Percentiles rank a stretch among this genome's conserved stretches.
Conservation (phyloP, 2,797 vertebrate species). For the Capromys pilorides region DNA sequence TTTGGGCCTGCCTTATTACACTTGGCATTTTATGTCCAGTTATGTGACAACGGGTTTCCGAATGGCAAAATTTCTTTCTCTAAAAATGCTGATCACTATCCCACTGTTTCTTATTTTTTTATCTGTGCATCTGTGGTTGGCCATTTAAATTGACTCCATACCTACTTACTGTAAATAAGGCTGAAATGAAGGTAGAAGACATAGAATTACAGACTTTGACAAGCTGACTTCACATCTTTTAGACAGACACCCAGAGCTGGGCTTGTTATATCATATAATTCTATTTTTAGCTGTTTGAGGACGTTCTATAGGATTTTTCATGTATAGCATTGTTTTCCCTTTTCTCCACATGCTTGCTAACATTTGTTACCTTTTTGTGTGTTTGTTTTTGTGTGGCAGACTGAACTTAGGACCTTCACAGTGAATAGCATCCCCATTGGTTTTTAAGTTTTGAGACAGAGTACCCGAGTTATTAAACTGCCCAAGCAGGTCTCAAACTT, state of each 20-base stretch:
- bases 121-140: not conserved
- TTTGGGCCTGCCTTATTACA: not conserved
- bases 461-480: not conserved
- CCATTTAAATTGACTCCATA: not conserved
- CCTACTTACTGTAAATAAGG: not conserved
- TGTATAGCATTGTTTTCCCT: not conserved
- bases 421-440: not conserved
- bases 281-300: not conserved
- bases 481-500: not conserved
- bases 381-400: not conserved
- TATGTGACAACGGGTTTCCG: no score
- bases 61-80: not conserved
- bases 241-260: not conserved
- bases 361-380: not conserved
- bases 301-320: not conserved
- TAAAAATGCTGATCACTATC: not conserved
- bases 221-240: not conserved
- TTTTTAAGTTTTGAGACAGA: not conserved
- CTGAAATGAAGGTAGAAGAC: not conserved
- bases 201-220: not conserved
- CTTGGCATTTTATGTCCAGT: not conserved
- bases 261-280: not conserved
- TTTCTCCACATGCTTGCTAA: not conserved
- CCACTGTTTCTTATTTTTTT: not conserved
- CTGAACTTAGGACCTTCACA: not conserved